A percentile compares a stretch with the other conserved stretches of the same genome.
Evolutionary conservation across 2,797 vertebrate species (phyloP).

Genomic region (Melanotaenia parkinsoni): DNA sequence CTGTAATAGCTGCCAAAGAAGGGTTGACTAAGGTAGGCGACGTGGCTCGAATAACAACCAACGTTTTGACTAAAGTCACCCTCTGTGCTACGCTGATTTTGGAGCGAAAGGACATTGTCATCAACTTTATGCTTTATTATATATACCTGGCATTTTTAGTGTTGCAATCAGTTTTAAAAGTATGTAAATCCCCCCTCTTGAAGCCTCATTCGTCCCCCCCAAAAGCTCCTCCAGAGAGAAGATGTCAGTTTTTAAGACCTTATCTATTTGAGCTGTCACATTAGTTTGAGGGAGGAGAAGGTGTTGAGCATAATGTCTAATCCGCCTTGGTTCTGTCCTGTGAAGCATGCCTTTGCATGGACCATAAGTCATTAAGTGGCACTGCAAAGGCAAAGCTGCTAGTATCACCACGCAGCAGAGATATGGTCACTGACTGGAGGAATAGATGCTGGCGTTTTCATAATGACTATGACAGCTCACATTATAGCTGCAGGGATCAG

Average conservation of each 20-base stretch:
- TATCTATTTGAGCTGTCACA: constrained; percentile 62
- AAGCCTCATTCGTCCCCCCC: constrained; percentile 27
- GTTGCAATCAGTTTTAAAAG: constrained; percentile 40
- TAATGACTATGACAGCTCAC: constrained; percentile 67
- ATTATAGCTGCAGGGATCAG: constrained; percentile 63
- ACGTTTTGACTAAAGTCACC: constrained; percentile 26
- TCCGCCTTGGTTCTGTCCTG: constrained; percentile 49
- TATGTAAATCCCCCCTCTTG: constrained; percentile 38
- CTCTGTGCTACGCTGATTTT: constrained; percentile 19
- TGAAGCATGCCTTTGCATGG: constrained; percentile 58
- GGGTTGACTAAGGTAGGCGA: constrained; percentile 63
- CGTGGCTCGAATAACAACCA: constrained; percentile 75
- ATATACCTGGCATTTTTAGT: constrained; percentile 38
- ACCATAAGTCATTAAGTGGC: constrained; percentile 67
- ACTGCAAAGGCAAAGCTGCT: constrained; percentile 52
- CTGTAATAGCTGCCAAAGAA: constrained; percentile 78
- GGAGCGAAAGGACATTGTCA: constrained; percentile 41
- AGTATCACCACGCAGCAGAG: constrained; percentile 47
- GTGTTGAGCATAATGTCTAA: constrained; percentile 49
- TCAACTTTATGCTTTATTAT: constrained; percentile 46
- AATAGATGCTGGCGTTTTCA: constrained; percentile 71
- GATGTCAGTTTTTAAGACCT: constrained; percentile 52
- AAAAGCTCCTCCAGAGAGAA: constrained; percentile 17
- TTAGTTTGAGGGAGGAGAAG: constrained; percentile 47
- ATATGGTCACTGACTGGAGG: constrained; percentile 35